These are phyloP conservation scores for Agapostemon virescens DNA, from an alignment of 2,888 invertebrate genomes.

Conservation along the genomic window DNA sequence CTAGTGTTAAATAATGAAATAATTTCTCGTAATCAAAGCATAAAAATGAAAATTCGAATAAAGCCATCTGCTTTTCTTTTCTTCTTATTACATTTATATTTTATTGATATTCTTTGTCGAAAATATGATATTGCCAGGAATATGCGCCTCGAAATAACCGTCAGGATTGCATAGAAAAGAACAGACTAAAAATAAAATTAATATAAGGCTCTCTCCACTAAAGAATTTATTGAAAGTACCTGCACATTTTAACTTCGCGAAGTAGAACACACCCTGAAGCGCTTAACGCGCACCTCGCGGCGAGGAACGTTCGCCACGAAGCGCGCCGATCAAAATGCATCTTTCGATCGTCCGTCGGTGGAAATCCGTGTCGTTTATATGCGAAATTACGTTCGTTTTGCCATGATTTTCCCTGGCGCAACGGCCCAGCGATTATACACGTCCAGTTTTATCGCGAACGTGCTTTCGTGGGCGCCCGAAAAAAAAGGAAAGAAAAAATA, in stretches of 20 bases:
- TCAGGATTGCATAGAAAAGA: neutral
- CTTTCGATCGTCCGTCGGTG: neutral
- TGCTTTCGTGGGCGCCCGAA: slow-evolving; percentile 10
- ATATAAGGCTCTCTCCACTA: neutral
- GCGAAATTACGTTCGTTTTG: slow-evolving; percentile 3
- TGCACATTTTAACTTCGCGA: neutral
- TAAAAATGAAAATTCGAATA: too few relatives aligned
- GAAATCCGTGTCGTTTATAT: neutral
- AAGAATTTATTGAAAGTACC: neutral
- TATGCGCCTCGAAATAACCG: too few relatives aligned
- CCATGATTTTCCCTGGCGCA: slow-evolving; percentile 9
- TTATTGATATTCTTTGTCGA: too few relatives aligned
- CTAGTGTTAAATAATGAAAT: too few relatives aligned
- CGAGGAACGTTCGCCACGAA: neutral
- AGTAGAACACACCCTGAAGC: slow-evolving; percentile 11
- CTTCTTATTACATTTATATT: too few relatives aligned
- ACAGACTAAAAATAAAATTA: neutral
- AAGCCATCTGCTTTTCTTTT: too few relatives aligned
- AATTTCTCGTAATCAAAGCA: too few relatives aligned
- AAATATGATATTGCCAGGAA: neutral
- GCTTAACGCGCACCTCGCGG: neutral
- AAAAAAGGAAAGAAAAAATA: too few relatives aligned
- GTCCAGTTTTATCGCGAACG: slow-evolving; percentile 13
- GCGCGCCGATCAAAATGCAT: slow-evolving; percentile 3
- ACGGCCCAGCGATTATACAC: slow-evolving; percentile 5